Percentiles rank a stretch among this genome's conserved stretches.
phyloP scores from a whole-genome alignment of 2,888 invertebrate genomes.

The Cenopis cana region DNA sequence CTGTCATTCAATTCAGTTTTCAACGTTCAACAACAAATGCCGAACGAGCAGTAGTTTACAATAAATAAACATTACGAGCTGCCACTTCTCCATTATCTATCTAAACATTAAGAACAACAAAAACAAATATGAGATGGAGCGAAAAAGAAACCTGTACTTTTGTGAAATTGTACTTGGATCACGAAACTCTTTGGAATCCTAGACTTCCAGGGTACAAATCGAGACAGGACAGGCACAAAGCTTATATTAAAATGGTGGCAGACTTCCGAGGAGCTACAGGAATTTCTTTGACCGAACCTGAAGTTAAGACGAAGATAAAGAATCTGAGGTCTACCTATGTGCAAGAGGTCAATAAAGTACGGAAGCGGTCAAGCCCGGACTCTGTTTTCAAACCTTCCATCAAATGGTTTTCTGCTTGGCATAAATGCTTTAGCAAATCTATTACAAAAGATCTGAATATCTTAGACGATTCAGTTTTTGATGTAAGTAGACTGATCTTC shows the following conservation, averaged over 20 bases:
- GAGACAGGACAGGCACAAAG: constrained; percentile 62
- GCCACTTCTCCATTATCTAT: too few relatives aligned
- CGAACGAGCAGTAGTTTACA: not conserved
- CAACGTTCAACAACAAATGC: constrained; percentile 13
- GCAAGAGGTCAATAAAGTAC: constrained; percentile 69
- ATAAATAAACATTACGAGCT: constrained; percentile 7
- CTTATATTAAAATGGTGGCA: constrained; percentile 62
- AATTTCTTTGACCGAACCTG: constrained; percentile 60
- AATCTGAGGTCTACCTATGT: constrained; percentile 68
- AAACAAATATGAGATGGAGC: constrained; percentile 69
- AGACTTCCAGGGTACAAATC: constrained; percentile 67
- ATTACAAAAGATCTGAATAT: constrained; percentile 31
- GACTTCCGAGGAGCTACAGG: constrained; percentile 64
- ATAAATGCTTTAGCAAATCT: constrained; percentile 54
- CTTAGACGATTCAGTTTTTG: constrained; percentile 43
- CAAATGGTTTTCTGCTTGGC: constrained; percentile 70
- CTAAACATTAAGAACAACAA: constrained; percentile 27
- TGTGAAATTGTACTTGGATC: constrained; percentile 73
- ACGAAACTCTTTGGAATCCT: constrained; percentile 75
- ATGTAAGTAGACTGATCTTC: constrained; percentile 45
- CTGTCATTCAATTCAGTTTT: not conserved
- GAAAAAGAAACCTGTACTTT: constrained; percentile 75
- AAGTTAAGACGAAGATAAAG: constrained; percentile 67
- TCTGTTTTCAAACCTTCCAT: constrained; percentile 63
- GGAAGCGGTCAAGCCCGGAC: constrained; percentile 57